Base-by-base conservation (phyloP, 2,113 vertebrate species). In the Rhineura floridana region DNA sequence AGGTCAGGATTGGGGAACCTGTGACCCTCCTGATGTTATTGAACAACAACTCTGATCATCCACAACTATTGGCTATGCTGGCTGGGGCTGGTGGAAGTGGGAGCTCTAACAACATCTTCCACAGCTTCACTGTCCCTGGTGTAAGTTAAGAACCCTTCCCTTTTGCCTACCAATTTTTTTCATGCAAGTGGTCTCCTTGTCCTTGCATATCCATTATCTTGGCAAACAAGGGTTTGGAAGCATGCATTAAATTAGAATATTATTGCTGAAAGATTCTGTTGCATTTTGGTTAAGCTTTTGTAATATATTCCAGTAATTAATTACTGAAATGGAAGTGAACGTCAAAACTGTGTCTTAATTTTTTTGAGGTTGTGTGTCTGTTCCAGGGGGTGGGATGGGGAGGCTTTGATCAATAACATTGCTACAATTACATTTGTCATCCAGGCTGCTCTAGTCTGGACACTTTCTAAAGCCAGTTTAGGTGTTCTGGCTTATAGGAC, bases 401-500 rank as follows among this genome's bases (percentile, higher is more conserved):
- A 90, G 83, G 65, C 77, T 93, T 86, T 92, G 89, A 93, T 93
- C 94, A 93, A 94, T 92, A 94, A 90, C 90, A 87, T 72, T 85
- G 86, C 91, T 89, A 88, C 36, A 90, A 4, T 75, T 85, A 83
- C 0, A 2, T 52, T 77, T 91, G 80, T 85, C 88, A 50, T 93
- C 93, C 89, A 93, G 90, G 59, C 83, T 72, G 84, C 85, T 84
- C 86, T 91, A 77, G 79, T 85, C 65, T 75, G 82, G n/a, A 69
- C 90, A 63, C 88, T 84, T 77, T 48, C 8, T 77, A 48, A 46
- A 28, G 13, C 10, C 44, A 77, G 75, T 28, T 48, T 30, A 48
- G 23, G 23, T 28, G 13, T 25, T 10, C 42, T 46, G 48, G 42
- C 11, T 4, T 52, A 33, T 11, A 52, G 48, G 39, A 33, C 36